These are phyloP conservation scores for Leptodactylus fallax DNA, from an alignment of 2,797 vertebrate genomes.

Conservation along the genomic window DNA sequence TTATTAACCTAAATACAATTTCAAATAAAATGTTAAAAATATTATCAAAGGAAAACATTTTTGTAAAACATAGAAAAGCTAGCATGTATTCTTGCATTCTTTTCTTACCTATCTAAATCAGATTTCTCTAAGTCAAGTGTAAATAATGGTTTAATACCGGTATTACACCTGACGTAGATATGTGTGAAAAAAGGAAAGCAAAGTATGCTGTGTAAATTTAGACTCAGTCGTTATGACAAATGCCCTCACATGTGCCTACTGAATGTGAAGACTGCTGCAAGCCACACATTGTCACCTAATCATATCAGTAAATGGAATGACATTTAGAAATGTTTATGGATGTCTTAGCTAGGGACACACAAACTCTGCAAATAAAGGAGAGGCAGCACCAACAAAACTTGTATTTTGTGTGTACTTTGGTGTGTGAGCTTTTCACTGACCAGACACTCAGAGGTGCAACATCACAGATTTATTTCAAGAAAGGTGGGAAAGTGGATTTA, in stretches of 20 bases:
- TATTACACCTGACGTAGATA: slow-evolving; percentile 26
- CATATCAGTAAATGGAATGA: slow-evolving; percentile 40
- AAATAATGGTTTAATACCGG: slow-evolving; percentile 3
- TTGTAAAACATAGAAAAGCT: neutral
- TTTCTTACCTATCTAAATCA: neutral
- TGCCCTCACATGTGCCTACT: neutral
- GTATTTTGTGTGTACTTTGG: slow-evolving; percentile 46
- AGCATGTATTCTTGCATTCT: neutral
- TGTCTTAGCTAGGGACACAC: slow-evolving; percentile 45
- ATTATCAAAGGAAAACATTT: neutral
- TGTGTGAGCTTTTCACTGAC: slow-evolving; percentile 41
- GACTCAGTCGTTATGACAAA: neutral
- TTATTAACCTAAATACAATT: neutral
- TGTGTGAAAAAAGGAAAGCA: slow-evolving; percentile 18
- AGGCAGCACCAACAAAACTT: slow-evolving; percentile 17
- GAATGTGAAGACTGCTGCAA: slow-evolving; percentile 22
- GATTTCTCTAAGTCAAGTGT: slow-evolving; percentile 11
- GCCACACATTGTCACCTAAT: slow-evolving; percentile 43
- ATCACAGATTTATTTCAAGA: neutral
- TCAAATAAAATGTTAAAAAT: neutral
- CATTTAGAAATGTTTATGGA: slow-evolving; percentile 51
- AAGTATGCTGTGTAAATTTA: slow-evolving; percentile 38
- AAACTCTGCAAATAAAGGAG: slow-evolving; percentile 60
- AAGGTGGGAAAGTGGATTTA: neutral
- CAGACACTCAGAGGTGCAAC: neutral